Base-by-base conservation (phyloP, 2,113 vertebrate species). In the Emydura subglobosa region DNA sequence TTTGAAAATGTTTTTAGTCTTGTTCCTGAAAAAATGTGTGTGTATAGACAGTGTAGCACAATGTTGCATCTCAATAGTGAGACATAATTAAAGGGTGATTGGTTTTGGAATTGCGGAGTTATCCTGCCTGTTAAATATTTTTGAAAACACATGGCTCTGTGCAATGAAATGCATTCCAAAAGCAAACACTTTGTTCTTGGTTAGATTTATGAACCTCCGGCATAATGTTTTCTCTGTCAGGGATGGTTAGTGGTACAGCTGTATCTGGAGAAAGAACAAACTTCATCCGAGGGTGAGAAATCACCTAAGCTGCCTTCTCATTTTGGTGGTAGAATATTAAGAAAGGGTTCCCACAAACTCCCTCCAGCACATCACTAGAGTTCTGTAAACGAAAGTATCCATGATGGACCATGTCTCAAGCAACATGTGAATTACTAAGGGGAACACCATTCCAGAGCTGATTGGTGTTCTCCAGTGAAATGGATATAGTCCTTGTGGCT, bases 11-110 rank as follows among this genome's bases (percentile, higher is more conserved):
- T 34, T 42, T 86, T 59, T 53, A 10, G 44, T 5, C 31, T 44
- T 1, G 0, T 3, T 72, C 61, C 68, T n/a, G 68, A 39, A 72
- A 72, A 5, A 42, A 2, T 44, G 53, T n/a, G 79, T 72, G 1
- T 5, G 24, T 65, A 44, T 19, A 0, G 17, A 16, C 68, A 39
- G 68, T 22, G 68, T 39, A 7, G 68, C 17, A 39, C 17, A 72
- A 3, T 34, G 19, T 25, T 14, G 13, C 82, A 79, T 47, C 34
- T 79, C 34, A 55, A 14, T 82, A 65, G 11, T 85, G 29, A 53
- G 53, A 87, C 57, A 4, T 17, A 21, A n/a, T 53, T n/a, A 72
- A 72, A 81, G 24, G 17, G 2, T 55, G 44, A 22, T 29, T 24
- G 27, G 4, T 79, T 76, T 85, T 88, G 29, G 42, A 90, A 87